Percentiles rank a stretch among this genome's conserved stretches.
These are phyloP conservation scores for Otocyon megalotis DNA, from an alignment of 2,113 vertebrate genomes.

Conservation along the genomic window DNA sequence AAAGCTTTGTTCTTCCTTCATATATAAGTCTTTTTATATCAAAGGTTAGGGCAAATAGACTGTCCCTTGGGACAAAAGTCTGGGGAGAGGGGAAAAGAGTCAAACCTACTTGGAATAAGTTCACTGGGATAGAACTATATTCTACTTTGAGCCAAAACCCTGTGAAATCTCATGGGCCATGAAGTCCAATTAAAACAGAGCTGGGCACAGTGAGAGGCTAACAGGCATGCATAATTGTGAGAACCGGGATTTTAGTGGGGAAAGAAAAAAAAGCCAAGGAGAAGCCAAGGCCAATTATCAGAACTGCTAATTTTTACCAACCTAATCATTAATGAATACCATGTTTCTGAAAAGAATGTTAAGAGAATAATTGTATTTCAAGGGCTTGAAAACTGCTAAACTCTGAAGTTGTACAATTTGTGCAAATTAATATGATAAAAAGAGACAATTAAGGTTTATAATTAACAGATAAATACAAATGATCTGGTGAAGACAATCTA, in stretches of 20 bases:
- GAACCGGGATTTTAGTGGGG: slow-evolving; percentile 85
- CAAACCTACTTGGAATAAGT: slow-evolving; percentile 70
- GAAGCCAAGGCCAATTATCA: slow-evolving; percentile 90
- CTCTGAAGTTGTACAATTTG: slow-evolving; percentile 89
- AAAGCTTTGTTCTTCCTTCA: background rate
- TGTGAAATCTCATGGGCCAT: slow-evolving; percentile 83
- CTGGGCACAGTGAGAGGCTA: slow-evolving; percentile 80
- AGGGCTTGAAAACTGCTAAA: slow-evolving; percentile 88
- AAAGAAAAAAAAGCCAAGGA: slow-evolving; percentile 87
- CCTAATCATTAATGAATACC: slow-evolving; percentile 89
- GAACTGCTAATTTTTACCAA: slow-evolving; percentile 88
- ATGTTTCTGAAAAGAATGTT: slow-evolving; percentile 87
- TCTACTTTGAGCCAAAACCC: slow-evolving; percentile 82
- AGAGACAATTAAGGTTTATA: slow-evolving; percentile 91
- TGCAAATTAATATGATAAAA: slow-evolving; percentile 92
- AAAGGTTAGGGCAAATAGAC: background rate
- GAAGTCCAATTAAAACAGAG: slow-evolving; percentile 86
- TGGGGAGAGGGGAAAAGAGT: slow-evolving; percentile 11
- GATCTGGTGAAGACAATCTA: slow-evolving; percentile 90
- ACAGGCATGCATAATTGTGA: slow-evolving; percentile 86
- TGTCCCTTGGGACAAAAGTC: background rate
- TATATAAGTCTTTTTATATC: background rate
- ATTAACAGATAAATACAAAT: slow-evolving; percentile 93
- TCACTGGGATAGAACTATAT: slow-evolving; percentile 69
- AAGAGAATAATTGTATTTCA: slow-evolving; percentile 89